Evolutionary conservation across 2,888 invertebrate species (phyloP), one percentile per base, ranked within the genome.

Genomic region (Empis livida): DNA sequence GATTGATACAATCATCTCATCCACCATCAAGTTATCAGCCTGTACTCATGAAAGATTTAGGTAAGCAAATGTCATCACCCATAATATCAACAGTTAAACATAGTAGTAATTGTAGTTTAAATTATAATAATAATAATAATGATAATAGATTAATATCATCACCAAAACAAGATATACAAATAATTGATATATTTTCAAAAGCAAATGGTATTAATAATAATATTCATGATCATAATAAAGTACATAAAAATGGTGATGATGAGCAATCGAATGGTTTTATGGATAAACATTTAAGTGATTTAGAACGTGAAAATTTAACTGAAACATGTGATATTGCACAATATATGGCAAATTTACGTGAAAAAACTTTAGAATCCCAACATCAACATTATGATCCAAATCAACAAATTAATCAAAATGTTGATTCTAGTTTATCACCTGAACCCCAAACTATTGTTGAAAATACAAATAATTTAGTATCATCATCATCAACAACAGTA

Each of bases 21-120:
- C 90, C 91, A 63, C 93, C 93, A 50, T 84, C 89, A 61, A 87
- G 84, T 68, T 92, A 91, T 72, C 90, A 92, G 61, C 91, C 92
- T 49, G 81, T 85, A 58, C 80, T 83, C 68, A 82, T 85, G 64
- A 86, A 88, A 75, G 90, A 90, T 73, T 73, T 90, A 79, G 89
- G 90, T 90, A 85, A 84, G 85, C 58, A 61, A 55, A 51, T 56
- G 49, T 55, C 57, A 51, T 57, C 57, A 50, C 54, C 56, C 42
- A 53, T 55, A 49, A 51, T 54, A 59, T 55, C 42, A 59, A 59
- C 41, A 56, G 61, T 63, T 52, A 41, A 27, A 14, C 41, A 41
- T 41, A 43, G 37, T 39, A 16, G 13, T 27, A 30, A n/a, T 37
- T 27, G 17, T 39, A 37, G n/a, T 39, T 11, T 31, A 37, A 40